Evolutionary conservation across 2,888 invertebrate species (phyloP).

Genomic region (Hylaea fasciaria): DNA sequence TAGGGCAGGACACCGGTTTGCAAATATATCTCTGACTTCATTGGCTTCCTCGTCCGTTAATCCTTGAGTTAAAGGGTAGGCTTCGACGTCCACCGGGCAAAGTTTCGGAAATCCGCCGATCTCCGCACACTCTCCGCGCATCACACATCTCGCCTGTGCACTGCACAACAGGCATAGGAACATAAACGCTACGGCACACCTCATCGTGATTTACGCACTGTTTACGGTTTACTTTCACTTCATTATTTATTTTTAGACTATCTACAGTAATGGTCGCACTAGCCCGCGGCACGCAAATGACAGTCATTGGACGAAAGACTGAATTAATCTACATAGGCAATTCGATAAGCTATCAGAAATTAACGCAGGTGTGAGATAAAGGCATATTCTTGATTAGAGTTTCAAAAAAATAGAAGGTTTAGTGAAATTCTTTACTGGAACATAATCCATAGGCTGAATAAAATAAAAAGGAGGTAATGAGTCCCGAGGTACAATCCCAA

Average conservation of each 20-base stretch:
- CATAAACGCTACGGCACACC: constrained; percentile 44
- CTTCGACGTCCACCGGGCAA: constrained; percentile 56
- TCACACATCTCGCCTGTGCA: constrained; percentile 61
- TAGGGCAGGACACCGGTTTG: constrained; percentile 86
- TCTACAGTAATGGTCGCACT: constrained; percentile 15
- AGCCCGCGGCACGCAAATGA: constrained; percentile 39
- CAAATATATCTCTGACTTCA: constrained; percentile 67
- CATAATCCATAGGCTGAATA: background rate
- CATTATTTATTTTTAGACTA: constrained; percentile 26
- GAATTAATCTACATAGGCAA: constrained; percentile 51
- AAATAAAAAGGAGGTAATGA: background rate
- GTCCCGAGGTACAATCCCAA: too few relatives aligned
- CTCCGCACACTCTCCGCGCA: constrained; percentile 62
- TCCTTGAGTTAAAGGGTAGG: constrained; percentile 56
- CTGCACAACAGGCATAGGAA: constrained; percentile 55
- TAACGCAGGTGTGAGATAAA: constrained; percentile 71
- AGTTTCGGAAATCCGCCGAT: constrained; percentile 57
- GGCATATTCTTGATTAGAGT: constrained; percentile 31
- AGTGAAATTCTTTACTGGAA: constrained; percentile 2
- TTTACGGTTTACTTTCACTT: constrained; percentile 24
- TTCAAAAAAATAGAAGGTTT: constrained; percentile 1
- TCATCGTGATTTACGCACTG: constrained; percentile 50
- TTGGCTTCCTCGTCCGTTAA: constrained; percentile 64
- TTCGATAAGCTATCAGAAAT: constrained; percentile 68
- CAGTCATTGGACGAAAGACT: constrained; percentile 36